Percentiles rank a stretch among this genome's conserved stretches.
Conservation (phyloP, 2,113 vertebrate genomes). For the Formicarius rufipectus region DNA sequence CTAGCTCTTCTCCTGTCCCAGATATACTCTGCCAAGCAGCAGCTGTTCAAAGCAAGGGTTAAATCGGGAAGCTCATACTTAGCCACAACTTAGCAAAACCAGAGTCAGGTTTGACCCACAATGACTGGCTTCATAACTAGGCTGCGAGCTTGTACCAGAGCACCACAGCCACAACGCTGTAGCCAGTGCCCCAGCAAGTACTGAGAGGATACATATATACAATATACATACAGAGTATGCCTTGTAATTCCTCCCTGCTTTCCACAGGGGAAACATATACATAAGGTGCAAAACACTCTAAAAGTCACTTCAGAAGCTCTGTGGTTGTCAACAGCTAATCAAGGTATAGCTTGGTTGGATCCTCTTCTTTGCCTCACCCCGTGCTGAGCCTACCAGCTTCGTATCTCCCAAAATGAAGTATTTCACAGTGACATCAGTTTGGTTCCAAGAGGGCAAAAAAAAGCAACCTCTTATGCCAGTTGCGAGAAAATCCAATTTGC, state of each 20-base stretch:
- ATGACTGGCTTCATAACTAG: rapidly evolving
- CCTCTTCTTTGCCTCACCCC: not conserved
- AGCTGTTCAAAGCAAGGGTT: not conserved
- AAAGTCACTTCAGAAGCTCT: not conserved
- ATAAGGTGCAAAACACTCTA: not conserved
- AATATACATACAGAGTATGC: rapidly evolving
- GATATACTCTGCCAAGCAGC: not conserved
- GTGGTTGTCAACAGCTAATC: not conserved
- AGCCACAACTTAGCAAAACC: not conserved
- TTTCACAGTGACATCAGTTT: not conserved
- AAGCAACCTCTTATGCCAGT: not conserved
- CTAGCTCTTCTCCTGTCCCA: not conserved
- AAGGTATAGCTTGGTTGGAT: not conserved
- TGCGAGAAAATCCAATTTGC: not conserved
- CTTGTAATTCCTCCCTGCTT: not conserved
- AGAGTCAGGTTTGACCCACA: not conserved
- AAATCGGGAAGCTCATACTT: not conserved
- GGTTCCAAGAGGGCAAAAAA: not conserved
- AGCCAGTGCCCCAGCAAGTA: rapidly evolving
- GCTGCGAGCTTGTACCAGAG: not conserved
- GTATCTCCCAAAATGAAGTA: not conserved
- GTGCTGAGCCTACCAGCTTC: not conserved
- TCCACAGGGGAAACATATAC: not conserved
- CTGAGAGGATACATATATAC: too few relatives aligned
- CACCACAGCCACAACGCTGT: rapidly evolving